Evolutionary conservation across 2,113 vertebrate genomes (phyloP), one percentile per base, ranked within the genome.

Genomic region (Pelvicachromis taeniatus): DNA sequence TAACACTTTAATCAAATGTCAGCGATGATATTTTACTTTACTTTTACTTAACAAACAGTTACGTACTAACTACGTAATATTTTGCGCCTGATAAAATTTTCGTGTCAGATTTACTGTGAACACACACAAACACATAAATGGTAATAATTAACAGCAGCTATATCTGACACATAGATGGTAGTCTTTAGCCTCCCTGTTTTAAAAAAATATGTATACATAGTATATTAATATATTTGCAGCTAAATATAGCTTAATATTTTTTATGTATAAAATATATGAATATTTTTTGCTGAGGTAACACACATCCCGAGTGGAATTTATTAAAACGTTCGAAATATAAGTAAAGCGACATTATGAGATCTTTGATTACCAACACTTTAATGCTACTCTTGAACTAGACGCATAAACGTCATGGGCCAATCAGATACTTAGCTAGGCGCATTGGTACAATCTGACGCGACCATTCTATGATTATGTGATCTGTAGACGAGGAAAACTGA

Each of bases 391-490:
- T 50, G 35, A 73, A 48, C 77, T 29, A 79, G 83, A 87, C 70
- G 42, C 82, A 89, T 92, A 93, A 95, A 92, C 88, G 80, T 61
- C n/a, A 5, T 31, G 26, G 89, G 80, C 96, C 96, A 96, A 96
- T 96, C 94, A 95, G 45, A 88, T 2, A 45, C 83, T 16, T 21
- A 5, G 59, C 7, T 82, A 14, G 53, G 94, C 95, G 95, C 91
- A 96, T 92, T 93, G 85, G 82, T 95, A 93, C 91, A 38, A 17
- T n/a, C 35, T 40, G 85, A 78, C 23, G 10, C 6, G 26, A 40
- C 7, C 3, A 19, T 40, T 75, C 50, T n/a, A 19, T n/a, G 48
- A 38, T 77, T 54, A 33, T 77, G 38, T 75, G 87, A 78, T 14
- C 26, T 33, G 13, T 31, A 7, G n/a, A 7, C 1, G 48, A 68